phyloP scores from a whole-genome alignment of 2,888 invertebrate genomes.

The Orchesella flavescens region DNA sequence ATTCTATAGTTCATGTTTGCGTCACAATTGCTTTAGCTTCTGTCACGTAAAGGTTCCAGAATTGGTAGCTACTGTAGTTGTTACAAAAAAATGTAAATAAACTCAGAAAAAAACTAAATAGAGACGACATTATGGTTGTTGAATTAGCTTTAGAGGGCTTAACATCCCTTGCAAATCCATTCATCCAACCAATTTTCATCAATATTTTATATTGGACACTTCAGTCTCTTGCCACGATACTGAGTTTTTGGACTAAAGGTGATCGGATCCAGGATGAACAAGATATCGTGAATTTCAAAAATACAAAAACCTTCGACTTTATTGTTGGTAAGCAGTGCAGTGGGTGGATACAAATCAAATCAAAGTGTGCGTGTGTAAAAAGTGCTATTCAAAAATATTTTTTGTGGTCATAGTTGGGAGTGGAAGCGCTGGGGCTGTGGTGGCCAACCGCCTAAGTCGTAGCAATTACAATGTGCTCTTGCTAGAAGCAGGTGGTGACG shows the following conservation, averaged over 20 bases:
- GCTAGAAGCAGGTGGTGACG: conserved; percentile 49
- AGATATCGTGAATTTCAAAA: neutral
- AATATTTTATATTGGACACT: conserved; percentile 19
- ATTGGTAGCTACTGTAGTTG: neutral
- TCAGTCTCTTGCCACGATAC: neutral
- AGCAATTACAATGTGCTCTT: conserved; percentile 23
- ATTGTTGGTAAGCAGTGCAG: conserved; percentile 18
- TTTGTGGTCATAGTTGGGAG: conserved; percentile 15
- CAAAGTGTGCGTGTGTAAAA: too few relatives aligned
- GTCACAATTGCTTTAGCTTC: neutral
- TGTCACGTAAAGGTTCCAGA: neutral
- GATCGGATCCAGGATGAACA: conserved; percentile 12
- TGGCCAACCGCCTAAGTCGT: conserved; percentile 24
- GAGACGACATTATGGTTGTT: neutral
- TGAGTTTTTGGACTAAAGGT: neutral
- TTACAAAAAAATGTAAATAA: neutral
- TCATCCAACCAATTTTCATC: conserved; percentile 11
- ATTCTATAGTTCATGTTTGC: neutral
- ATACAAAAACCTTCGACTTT: conserved; percentile 10
- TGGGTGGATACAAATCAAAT: too few relatives aligned
- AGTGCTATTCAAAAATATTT: too few relatives aligned
- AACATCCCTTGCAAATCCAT: conserved; percentile 20
- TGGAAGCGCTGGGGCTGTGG: conserved; percentile 34
- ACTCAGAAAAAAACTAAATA: neutral
- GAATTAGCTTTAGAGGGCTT: conserved; percentile 14